Percentiles rank a stretch among this genome's conserved stretches.
phyloP scores from a whole-genome alignment of 2,797 vertebrate species.

The Enteromius mattozi region DNA sequence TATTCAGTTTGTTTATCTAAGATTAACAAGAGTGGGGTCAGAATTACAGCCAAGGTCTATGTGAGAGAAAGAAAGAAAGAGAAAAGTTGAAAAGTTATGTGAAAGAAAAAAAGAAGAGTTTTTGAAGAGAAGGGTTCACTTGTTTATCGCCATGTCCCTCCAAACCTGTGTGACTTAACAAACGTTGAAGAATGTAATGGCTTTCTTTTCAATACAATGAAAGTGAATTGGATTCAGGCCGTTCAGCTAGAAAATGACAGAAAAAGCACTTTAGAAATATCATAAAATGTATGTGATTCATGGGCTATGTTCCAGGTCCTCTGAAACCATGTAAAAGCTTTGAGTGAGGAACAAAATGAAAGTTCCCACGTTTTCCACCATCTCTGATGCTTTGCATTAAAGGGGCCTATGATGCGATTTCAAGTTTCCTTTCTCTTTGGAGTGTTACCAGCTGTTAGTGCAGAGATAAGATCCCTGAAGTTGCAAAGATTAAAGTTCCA shows the following conservation, averaged over 20 bases:
- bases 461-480: too few species aligned
- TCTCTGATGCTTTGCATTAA: too few species aligned
- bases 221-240: not conserved
- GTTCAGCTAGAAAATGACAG: not conserved
- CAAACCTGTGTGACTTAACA: not conserved
- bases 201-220: not conserved
- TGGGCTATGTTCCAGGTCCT: not conserved
- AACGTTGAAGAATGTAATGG: not conserved
- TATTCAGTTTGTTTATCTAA: not conserved
- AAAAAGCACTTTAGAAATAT: not conserved
- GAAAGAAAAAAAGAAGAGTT: not conserved
- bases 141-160: not conserved
- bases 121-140: not conserved
- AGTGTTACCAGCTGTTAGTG: too few species aligned
- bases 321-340: not conserved
- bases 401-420: too few species aligned
- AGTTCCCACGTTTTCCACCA: not conserved
- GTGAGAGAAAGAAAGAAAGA: not conserved
- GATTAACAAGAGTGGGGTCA: not conserved
- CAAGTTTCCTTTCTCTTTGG: too few species aligned
- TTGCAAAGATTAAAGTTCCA: too few species aligned
- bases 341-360: not conserved
- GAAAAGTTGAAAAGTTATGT: not conserved
- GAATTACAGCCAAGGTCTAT: not conserved
- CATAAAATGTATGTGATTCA: not conserved